These are phyloP conservation scores for Venusia cambrica DNA, from an alignment of 2,888 invertebrate genomes.

Conservation along the genomic window DNA sequence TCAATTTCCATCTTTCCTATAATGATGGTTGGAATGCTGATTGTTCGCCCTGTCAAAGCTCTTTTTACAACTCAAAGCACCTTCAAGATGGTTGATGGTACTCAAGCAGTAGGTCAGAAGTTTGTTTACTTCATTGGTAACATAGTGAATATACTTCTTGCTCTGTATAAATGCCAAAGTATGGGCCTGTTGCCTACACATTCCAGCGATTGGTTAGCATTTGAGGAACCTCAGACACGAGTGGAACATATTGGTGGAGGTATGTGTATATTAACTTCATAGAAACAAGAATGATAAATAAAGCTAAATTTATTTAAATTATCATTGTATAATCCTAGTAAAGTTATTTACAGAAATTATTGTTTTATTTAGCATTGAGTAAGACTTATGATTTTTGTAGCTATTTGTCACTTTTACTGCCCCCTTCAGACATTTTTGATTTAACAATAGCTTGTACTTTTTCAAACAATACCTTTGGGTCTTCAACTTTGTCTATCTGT, in stretches of 20 bases:
- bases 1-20: slow-evolving; percentile 99
- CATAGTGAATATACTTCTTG: slow-evolving; percentile 93
- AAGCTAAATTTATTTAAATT: slow-evolving; percentile 36
- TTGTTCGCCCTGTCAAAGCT: slow-evolving; percentile 97
- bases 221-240: slow-evolving; percentile 94
- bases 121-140: slow-evolving; percentile 97
- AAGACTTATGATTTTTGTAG: too few relatives aligned
- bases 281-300: slow-evolving; percentile 52
- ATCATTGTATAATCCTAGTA: slow-evolving; percentile 54
- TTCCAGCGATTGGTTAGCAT: slow-evolving; percentile 98
- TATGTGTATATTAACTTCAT: slow-evolving; percentile 73
- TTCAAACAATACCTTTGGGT: slow-evolving; percentile 86
- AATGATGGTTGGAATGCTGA: slow-evolving; percentile 99
- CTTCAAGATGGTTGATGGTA: slow-evolving; percentile 96
- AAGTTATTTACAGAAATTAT: slow-evolving; percentile 59
- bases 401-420: slow-evolving; percentile 34
- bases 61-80: slow-evolving; percentile 93
- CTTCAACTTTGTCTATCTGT: slow-evolving; percentile 92
- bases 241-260: slow-evolving; percentile 94
- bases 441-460: slow-evolving; percentile 86
- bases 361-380: slow-evolving; percentile 22
- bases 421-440: slow-evolving; percentile 71
- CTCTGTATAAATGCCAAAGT: slow-evolving; percentile 98
- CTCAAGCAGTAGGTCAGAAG: slow-evolving; percentile 94
- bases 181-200: slow-evolving; percentile 98